Evolutionary conservation across 2,888 invertebrate genomes (phyloP), one percentile per base, ranked within the genome.

Genomic region (Cactoblastis cactorum): DNA sequence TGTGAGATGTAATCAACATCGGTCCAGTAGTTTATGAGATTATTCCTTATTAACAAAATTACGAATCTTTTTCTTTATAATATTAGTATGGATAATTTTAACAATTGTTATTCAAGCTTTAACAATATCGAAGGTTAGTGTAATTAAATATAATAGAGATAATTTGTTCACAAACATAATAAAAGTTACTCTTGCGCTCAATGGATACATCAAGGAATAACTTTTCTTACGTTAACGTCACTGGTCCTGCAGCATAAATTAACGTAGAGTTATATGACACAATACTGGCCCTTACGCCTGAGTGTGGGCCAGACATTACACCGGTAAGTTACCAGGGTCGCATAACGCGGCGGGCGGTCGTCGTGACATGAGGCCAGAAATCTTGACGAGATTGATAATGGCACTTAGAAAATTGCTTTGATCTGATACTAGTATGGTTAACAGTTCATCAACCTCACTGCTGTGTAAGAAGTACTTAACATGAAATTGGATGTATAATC

Each of bases 271-370:
- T 28, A 43, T 28, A 43, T 43, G 43, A 43, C 43, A 43, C 28
- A 28, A 24, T 43, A 28, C 28, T 43, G 15, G 43, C 15, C 28
- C 15, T 15, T 17, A 17, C 15, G 43, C 28, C 15, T 5, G 28
- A 24, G 41, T 43, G 41, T 43, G 41, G 24, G 24, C 41, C 43
- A 43, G 37, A 15, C 28, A 17, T 28, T 28, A 17, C 28, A 32
- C 41, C 41, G 12, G 41, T 43, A 37, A 37, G 17, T 12, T 34
- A 46, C 45, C 34, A 46, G 45, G 34, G n/a, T 34, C 34, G 18
- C 34, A 46, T 46, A 33, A 34, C 45, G n/a, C 45, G 19, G 33
- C 34, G 45, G 34, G 34, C 18, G 45, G 45, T 46, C 41, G 11
- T 18, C 34, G 12, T 15, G 24, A 38, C 12, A n/a, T 12, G n/a